phyloP scores from a whole-genome alignment of 2,797 vertebrate species.

The Numenius phaeopus region DNA sequence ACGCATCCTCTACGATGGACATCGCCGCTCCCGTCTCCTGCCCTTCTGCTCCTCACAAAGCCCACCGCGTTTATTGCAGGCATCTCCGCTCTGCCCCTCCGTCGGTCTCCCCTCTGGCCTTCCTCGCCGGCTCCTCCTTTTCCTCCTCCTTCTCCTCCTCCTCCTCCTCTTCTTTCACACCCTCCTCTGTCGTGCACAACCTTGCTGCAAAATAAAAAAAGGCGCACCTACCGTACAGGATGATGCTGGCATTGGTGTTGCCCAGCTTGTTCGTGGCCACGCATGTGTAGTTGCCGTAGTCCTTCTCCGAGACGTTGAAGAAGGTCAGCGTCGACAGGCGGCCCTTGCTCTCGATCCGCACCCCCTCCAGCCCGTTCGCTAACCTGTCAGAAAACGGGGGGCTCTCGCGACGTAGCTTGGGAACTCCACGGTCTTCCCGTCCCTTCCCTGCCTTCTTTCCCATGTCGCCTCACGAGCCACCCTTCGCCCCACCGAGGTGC shows the following conservation, averaged over 20 bases:
- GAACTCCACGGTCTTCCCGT: accelerated
- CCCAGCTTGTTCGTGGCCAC: conserved; percentile 94
- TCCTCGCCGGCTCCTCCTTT: not conserved
- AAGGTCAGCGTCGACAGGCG: conserved; percentile 92
- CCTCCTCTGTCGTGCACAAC: not conserved
- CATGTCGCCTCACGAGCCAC: too few relatives aligned
- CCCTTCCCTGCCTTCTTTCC: not conserved
- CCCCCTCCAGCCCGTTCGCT: conserved; percentile 85
- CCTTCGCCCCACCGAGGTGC: too few relatives aligned
- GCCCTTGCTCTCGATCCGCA: conserved; percentile 88
- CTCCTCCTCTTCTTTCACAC: not conserved
- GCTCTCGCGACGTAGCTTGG: accelerated
- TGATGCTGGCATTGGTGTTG: conserved; percentile 91
- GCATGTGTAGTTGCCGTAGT: conserved; percentile 98
- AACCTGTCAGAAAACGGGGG: conserved; percentile 51
- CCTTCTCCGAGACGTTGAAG: conserved; percentile 93
- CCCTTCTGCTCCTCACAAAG: too few relatives aligned
- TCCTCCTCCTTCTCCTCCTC: not conserved
- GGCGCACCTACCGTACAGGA: conserved; percentile 88
- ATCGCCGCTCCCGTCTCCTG: too few relatives aligned
- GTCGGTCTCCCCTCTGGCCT: not conserved
- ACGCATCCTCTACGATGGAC: too few relatives aligned
- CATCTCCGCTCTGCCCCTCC: too few relatives aligned
- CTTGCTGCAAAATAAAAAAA: not conserved
- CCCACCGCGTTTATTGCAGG: too few relatives aligned